Base-by-base conservation (phyloP, 2,797 vertebrate genomes). In the Varecia variegata region DNA sequence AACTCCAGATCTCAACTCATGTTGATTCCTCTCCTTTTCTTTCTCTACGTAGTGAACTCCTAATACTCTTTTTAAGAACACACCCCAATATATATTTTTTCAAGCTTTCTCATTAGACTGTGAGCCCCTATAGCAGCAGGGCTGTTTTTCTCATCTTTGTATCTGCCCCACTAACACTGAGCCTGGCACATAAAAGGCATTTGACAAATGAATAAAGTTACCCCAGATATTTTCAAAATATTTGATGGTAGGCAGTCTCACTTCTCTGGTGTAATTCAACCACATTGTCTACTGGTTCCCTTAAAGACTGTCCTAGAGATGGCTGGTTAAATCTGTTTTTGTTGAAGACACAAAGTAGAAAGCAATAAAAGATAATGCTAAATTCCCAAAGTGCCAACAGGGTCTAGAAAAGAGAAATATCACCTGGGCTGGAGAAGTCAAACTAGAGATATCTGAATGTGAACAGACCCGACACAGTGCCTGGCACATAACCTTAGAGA, bases 101-200 rank as follows among this genome's bases (percentile, higher is more conserved):
- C 70, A 93, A 30, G 38, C 35, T 83, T 92, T 95, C 56, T 89
- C 47, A 47, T 91, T 89, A 93, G 32, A 81, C 45, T 58, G 2
- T 84, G 76, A 94, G 13, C 7, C 65, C 70, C 20, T 76, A 58
- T 18, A 92, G 13, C 90, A 18, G 5, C 45, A 32, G n/a, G 5
- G 18, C 45, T 84, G 71, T 52, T 95, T 84, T 90, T 93, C 50
- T 95, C 4, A 87, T 95, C 25, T 88, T 91, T 94, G 56, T 68
- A 62, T 94, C 32, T 88, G 25, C 40, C 52, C 88, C 58, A 80
- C 15, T 93, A 94, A 85, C 80, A 84, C 15, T 30, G 40, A 86
- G 43, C 21, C 47, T 93, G 47, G 1, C 56, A 83, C 15, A 30
- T 68, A 77, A 62, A 80, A 94, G 30, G 7, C 32, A 90, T 90